Evolutionary conservation across 2,113 vertebrate species (phyloP), one percentile per base, ranked within the genome.

Genomic region (Mus spicilegus): DNA sequence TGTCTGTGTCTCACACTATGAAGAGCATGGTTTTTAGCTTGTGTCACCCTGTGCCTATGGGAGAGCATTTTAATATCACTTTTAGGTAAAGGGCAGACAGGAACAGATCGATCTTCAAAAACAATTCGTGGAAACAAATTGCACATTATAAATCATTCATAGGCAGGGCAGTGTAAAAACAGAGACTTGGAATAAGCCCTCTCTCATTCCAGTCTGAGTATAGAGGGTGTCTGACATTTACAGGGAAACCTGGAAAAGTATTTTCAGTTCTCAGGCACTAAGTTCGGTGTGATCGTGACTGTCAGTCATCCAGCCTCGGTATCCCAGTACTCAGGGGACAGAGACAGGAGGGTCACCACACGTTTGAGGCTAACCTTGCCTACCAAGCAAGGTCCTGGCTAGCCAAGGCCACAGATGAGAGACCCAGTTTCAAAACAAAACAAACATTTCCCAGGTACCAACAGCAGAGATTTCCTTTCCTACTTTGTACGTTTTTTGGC

Each of bases 161-260:
- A 93, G 49, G 61, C 58, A 91, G 0, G 77, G 63, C 96, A 98
- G 98, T 67, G 98, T 99, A 95, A 46, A 99, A 98, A 96, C 99
- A 99, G 96, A 99, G 97, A 91, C 99, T 99, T 96, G 99, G 98
- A 96, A 99, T 98, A 33, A 99, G 99, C 96, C 99, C 99, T 95
- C 98, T 99, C 98, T 77, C 99, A 98, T 91, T 99, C 98, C 2
- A 99, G 99, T 67, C 99, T 84, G 98, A 61, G 98, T 96, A 99
- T 98, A 96, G 98, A 98, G 93, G 58, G 97, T 99, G 92, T 98
- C 98, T 99, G n/a, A 98, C 99, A 91, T 99, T 99, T 97, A 99
- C 70, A 97, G 67, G 95, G 98, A 99, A 96, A 97, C 96, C 80
- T 98, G 98, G 75, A 98, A 87, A 65, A 98, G 99, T 1, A 70